Conservation (phyloP, 2,113 vertebrate genomes). For the Larimichthys polyactis region DNA sequence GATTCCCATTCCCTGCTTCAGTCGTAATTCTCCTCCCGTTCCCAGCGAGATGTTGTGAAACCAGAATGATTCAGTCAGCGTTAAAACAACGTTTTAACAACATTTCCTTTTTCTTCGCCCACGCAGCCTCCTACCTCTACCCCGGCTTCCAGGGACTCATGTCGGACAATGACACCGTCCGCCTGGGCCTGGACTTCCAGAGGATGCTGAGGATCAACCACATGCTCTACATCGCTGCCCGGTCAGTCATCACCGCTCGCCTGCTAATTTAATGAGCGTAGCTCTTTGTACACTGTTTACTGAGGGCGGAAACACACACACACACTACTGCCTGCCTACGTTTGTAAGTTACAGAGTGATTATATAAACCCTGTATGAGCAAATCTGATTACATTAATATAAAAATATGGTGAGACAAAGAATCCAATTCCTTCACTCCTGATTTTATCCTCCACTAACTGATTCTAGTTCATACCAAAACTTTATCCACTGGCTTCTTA, state of each 20-base stretch:
- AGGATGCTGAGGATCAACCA: slow-evolving; percentile 91
- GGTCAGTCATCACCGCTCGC: slow-evolving; percentile 80
- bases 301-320: too few species aligned
- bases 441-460: not conserved
- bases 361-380: too few species aligned
- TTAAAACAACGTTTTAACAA: not conserved
- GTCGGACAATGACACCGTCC: slow-evolving; percentile 87
- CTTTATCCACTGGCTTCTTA: not conserved
- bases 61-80: too few species aligned
- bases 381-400: too few species aligned
- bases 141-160: slow-evolving; percentile 90
- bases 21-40: too few species aligned
- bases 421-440: not conserved
- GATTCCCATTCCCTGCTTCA: too few species aligned
- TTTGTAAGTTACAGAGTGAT: too few species aligned
- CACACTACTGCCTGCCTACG: too few species aligned
- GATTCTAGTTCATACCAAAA: not conserved
- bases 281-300: not conserved
- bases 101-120: not conserved
- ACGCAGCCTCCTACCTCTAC: slow-evolving; percentile 85
- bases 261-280: not conserved
- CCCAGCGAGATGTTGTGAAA: too few species aligned
- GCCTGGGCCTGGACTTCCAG: slow-evolving; percentile 93
- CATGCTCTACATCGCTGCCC: slow-evolving; percentile 92
- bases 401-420: not conserved